Base-by-base conservation (phyloP, 2,797 vertebrate genomes). In the Sciaenops ocellatus region DNA sequence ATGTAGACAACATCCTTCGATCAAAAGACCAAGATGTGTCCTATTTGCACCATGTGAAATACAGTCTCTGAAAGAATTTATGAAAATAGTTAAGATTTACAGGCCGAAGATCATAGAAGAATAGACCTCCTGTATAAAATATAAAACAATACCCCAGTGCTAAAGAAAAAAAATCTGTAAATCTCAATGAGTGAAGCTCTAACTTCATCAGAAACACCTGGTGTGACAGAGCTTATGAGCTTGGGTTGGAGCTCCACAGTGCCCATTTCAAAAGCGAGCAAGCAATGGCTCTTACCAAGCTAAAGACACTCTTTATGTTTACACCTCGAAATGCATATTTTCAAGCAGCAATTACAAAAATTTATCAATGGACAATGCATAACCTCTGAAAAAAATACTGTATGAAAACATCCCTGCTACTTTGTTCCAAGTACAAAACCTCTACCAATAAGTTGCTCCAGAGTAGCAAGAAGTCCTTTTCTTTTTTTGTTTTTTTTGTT, bases 361-460 rank as follows among this genome's bases (percentile, higher is more conserved):
- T 96, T 93, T 97, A 97, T 97, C 95, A 96, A 98, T 97, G 97
- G 97, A 98, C 97, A 98, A 98, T 96, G 97, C 97, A 98, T 97
- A 98, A 98, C 96, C 97, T 99, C 97, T 97, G 97, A 97, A 98
- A 96, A 98, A 97, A 98, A 95, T 92, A 96, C 94, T 95, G 95
- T 98, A 99, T 98, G 98, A 99, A 99, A 99, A 97, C 97, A 97
- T 97, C 98, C 98, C 98, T 99, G 98, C 98, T 99, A 99, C 97
- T 96, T 95, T 96, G 97, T 97, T 98, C 96, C 97, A 97, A 98
- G 98, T 99, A 99, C 96, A 99, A 99, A 99, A 99, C 98, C 97
- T 98, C 98, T 97, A 99, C 96, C 97, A 97, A 95, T 97, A 98
- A 98, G 97, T 96, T 97, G 97, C 98, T 98, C 97, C 97, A 93